Evolutionary conservation across 2,888 invertebrate species (phyloP).

Genomic region (Maniola hyperantus): DNA sequence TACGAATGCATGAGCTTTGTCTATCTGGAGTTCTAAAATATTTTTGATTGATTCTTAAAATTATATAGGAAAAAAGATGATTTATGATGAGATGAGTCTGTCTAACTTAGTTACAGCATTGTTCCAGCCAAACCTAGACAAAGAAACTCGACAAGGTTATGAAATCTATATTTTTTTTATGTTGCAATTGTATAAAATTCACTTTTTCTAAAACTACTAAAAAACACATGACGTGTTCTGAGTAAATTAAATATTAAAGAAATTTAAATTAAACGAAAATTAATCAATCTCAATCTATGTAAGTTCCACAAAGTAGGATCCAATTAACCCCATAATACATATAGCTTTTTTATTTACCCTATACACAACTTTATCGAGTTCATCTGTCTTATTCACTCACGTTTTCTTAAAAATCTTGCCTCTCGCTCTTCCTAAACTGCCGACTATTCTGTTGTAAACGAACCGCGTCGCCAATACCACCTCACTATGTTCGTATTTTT

Average conservation of each 20-base stretch:
- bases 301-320: too few relatives aligned
- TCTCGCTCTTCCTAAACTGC: conserved; percentile 70
- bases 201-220: too few relatives aligned
- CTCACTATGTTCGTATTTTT: conserved; percentile 50
- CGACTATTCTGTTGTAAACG: conserved; percentile 66
- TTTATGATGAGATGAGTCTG: conserved; percentile 6
- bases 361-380: conserved; percentile 21
- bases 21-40: too few relatives aligned
- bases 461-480: conserved; percentile 60
- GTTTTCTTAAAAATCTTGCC: conserved; percentile 75
- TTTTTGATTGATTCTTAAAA: too few relatives aligned
- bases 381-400: conserved; percentile 62
- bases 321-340: too few relatives aligned
- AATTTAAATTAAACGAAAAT: too few relatives aligned
- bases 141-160: conserved; percentile 16
- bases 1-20: too few relatives aligned
- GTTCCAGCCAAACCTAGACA: conserved; percentile 24
- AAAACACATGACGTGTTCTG: too few relatives aligned
- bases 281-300: too few relatives aligned
- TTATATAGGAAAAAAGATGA: neutral
- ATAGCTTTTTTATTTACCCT: neutral
- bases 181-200: neutral
- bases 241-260: too few relatives aligned
- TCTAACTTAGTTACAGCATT: conserved; percentile 29
- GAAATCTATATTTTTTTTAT: neutral